phyloP scores from a whole-genome alignment of 2,888 invertebrate genomes.

The Lamellibrachia columna region DNA sequence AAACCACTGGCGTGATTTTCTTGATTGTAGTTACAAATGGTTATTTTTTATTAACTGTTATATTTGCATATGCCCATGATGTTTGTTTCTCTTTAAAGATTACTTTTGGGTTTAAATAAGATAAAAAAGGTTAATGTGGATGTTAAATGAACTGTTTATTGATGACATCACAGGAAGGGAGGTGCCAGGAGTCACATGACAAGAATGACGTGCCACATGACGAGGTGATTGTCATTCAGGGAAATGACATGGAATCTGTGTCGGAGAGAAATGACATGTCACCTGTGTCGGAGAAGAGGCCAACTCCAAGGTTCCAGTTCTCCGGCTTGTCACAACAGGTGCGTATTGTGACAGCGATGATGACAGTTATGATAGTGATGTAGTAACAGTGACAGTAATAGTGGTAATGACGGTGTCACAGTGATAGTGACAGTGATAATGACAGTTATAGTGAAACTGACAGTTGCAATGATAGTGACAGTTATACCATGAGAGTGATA shows the following conservation, averaged over 20 bases:
- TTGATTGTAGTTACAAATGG: too few relatives aligned
- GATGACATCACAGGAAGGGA: neutral
- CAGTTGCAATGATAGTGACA: neutral
- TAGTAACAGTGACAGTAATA: neutral
- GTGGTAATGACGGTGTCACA: neutral
- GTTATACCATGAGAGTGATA: too few relatives aligned
- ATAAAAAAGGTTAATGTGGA: too few relatives aligned
- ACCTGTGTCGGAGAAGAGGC: neutral
- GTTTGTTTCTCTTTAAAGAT: too few relatives aligned
- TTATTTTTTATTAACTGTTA: too few relatives aligned
- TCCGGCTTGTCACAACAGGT: conserved; percentile 20
- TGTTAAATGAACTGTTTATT: neutral
- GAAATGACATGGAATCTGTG: neutral
- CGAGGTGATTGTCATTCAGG: neutral
- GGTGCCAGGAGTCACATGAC: neutral
- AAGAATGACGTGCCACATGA: neutral
- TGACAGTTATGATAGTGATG: neutral
- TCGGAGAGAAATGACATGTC: neutral
- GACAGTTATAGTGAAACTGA: neutral
- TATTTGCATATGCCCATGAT: too few relatives aligned
- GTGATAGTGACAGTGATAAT: neutral
- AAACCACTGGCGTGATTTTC: too few relatives aligned
- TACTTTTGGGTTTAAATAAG: too few relatives aligned
- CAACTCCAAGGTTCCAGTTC: conserved; percentile 21
- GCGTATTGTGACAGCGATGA: neutral